Evolutionary conservation across 2,797 vertebrate species (phyloP).

Genomic region (Thripadectes ignobilis): DNA sequence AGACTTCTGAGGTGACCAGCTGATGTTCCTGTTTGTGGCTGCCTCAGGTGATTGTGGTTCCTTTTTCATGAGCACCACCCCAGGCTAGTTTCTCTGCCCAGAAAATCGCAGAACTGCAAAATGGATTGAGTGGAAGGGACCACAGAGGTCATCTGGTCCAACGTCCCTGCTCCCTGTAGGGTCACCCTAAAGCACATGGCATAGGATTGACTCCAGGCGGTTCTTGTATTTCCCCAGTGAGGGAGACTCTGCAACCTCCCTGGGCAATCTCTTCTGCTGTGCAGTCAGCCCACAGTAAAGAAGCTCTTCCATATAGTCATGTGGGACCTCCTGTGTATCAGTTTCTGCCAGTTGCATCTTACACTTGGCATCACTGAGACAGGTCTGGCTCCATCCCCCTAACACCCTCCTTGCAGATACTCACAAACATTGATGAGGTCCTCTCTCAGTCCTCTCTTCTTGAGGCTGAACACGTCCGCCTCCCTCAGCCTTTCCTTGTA

Average conservation of each 20-base stretch:
- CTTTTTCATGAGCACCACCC: not conserved
- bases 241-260: not conserved
- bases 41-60: not conserved
- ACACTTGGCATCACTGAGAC: no score
- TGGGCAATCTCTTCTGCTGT: not conserved
- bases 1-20: not conserved
- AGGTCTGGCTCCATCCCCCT: not conserved
- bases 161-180: not conserved
- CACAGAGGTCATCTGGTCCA: not conserved
- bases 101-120: not conserved
- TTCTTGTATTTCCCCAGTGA: not conserved
- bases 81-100: not conserved
- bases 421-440: no score
- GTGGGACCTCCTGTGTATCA: not conserved
- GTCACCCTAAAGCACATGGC: no score
- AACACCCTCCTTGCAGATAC: not conserved
- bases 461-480: not conserved
- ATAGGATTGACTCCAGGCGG: rapidly evolving
- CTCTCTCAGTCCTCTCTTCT: not conserved
- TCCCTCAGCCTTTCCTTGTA: not conserved
- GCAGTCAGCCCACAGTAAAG: not conserved
- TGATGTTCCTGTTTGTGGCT: rapidly evolving
- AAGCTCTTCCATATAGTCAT: not conserved
- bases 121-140: not conserved
- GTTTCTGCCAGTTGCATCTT: not conserved